These are phyloP conservation scores for Actinostola sp. DNA, from an alignment of 92 coral and sea anemone genomes.

Conservation along the genomic window DNA sequence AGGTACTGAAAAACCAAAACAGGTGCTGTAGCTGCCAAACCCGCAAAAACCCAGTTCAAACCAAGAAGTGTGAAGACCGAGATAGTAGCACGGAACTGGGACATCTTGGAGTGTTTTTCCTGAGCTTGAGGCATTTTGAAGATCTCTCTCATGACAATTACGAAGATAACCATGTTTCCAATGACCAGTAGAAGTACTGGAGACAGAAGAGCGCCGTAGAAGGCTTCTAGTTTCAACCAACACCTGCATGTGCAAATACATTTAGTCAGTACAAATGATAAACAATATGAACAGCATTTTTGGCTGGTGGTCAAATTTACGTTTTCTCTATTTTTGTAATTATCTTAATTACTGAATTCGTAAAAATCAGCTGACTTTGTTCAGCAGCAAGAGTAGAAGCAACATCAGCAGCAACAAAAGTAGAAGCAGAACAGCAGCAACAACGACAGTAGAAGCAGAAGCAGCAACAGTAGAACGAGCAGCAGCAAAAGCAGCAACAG, in stretches of 20 bases:
- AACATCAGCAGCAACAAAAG: no score
- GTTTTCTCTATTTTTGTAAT: no score
- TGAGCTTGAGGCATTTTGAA: slow-evolving; percentile 75
- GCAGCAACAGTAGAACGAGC: no score
- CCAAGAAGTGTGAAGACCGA: slow-evolving; percentile 90
- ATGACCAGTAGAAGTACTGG: slow-evolving; percentile 88
- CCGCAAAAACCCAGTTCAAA: slow-evolving; percentile 95
- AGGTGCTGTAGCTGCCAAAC: slow-evolving; percentile 82
- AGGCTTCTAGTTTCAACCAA: slow-evolving; percentile 84
- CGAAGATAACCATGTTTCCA: slow-evolving; percentile 67
- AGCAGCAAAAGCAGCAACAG: no score
- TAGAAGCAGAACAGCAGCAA: no score
- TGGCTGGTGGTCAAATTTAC: background rate
- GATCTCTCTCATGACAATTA: slow-evolving; percentile 92
- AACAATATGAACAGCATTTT: background rate
- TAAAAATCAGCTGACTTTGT: no score
- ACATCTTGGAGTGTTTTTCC: slow-evolving; percentile 71
- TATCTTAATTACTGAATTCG: no score
- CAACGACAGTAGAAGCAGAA: no score
- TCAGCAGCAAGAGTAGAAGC: no score
- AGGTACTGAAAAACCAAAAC: slow-evolving; percentile 79
- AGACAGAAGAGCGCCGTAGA: slow-evolving; percentile 80
- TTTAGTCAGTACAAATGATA: background rate
- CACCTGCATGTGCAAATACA: slow-evolving; percentile 54
- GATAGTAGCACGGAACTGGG: slow-evolving; percentile 87